Percentiles rank a stretch among this genome's conserved stretches.
phyloP scores from a whole-genome alignment of 2,797 vertebrate genomes.

The Trematomus bernacchii region DNA sequence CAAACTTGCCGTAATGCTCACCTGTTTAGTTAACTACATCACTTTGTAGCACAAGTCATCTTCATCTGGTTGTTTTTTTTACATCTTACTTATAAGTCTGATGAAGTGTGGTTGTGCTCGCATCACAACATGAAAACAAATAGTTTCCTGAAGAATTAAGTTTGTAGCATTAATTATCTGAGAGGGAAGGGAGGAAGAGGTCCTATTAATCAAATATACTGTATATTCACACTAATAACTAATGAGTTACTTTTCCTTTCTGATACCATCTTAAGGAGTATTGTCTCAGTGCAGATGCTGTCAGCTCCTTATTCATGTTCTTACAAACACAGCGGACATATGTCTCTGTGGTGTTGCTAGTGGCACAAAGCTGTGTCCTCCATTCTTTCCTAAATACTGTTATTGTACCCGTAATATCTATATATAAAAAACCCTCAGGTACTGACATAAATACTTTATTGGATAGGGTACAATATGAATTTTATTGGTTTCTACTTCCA shows the following conservation, averaged over 20 bases:
- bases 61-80: no score
- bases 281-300: not conserved
- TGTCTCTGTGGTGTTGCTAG: not conserved
- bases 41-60: no score
- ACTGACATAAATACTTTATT: not conserved
- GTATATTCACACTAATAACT: not conserved
- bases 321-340: not conserved
- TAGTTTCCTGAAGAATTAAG: no score
- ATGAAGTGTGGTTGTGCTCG: no score
- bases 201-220: not conserved
- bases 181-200: not conserved
- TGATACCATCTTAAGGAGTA: not conserved
- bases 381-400: not conserved
- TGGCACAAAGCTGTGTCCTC: not conserved
- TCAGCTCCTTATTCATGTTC: not conserved
- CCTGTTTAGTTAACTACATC: no score
- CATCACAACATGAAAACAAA: no score
- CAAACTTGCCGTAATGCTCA: no score
- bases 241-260: not conserved
- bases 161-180: not conserved
- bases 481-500: not conserved
- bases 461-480: not conserved
- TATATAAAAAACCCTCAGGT: not conserved
- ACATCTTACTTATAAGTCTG: no score
- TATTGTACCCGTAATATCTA: not conserved